A percentile compares a stretch with the other conserved stretches of the same genome.
Evolutionary conservation across 1,140 invertebrate species (phyloP).

Genomic region (Orchesella cincta): DNA sequence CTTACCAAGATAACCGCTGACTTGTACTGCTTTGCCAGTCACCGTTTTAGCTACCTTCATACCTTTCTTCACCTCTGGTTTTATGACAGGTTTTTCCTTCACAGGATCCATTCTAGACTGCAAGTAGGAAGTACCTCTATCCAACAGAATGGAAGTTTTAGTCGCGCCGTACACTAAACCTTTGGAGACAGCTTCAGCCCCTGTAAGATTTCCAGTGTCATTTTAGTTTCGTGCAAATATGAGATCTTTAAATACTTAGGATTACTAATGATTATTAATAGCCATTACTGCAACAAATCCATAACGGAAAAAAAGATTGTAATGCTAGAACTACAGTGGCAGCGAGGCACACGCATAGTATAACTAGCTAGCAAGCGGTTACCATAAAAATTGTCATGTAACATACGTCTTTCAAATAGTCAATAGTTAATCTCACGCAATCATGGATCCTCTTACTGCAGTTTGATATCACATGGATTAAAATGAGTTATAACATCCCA

Average conservation of each 20-base stretch:
- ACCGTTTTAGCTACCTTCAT: constrained; percentile 66
- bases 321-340: too few relatives aligned
- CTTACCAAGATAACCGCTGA: constrained; percentile 64
- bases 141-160: constrained; percentile 65
- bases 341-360: too few relatives aligned
- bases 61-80: constrained; percentile 60
- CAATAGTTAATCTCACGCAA: background rate
- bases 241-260: background rate
- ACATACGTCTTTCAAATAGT: too few relatives aligned
- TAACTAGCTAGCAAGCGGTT: too few relatives aligned
- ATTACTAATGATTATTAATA: too few relatives aligned
- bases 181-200: constrained; percentile 66
- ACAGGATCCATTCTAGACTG: constrained; percentile 61
- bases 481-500: too few relatives aligned
- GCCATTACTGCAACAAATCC: too few relatives aligned
- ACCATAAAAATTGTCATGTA: too few relatives aligned
- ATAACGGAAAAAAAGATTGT: too few relatives aligned
- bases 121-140: constrained; percentile 64
- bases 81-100: constrained; percentile 56
- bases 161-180: constrained; percentile 68
- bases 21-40: constrained; percentile 63
- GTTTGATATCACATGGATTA: background rate
- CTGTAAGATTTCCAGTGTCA: constrained; percentile 53
- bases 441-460: background rate
- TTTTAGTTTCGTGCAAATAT: background rate